These are phyloP conservation scores for Ammospiza caudacuta DNA, from an alignment of 2,113 vertebrate species.

Conservation along the genomic window DNA sequence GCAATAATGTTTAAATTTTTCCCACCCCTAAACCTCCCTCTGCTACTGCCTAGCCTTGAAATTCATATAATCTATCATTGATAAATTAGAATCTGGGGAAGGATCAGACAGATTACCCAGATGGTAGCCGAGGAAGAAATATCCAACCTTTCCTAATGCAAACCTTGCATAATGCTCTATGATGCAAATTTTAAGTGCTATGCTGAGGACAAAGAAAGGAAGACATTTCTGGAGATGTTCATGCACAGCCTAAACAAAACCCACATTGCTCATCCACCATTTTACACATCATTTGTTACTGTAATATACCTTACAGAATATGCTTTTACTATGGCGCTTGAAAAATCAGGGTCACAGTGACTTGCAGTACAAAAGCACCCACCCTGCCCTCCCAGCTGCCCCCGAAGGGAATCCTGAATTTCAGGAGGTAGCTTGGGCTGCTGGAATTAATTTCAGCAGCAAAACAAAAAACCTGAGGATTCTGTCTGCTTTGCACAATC, in stretches of 20 bases:
- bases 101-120: constrained; percentile 59
- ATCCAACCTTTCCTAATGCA: constrained; percentile 17
- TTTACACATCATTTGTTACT: neutral
- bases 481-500: neutral
- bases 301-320: neutral
- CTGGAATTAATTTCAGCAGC: constrained; percentile 13
- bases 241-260: neutral
- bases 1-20: constrained; percentile 41
- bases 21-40: constrained; percentile 26
- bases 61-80: constrained; percentile 59
- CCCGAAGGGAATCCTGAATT: neutral
- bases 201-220: neutral
- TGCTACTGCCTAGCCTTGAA: constrained; percentile 51
- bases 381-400: neutral
- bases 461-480: constrained; percentile 11
- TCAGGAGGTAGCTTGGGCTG: neutral
- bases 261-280: neutral
- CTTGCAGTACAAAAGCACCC: neutral
- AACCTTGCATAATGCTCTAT: constrained; percentile 30
- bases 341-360: neutral
- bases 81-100: constrained; percentile 66
- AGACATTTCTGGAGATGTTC: neutral
- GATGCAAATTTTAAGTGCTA: constrained; percentile 14
- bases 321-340: neutral
- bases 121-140: constrained; percentile 41